Conservation (phyloP, 1,140 invertebrate species). For the Drosophila melanica region DNA sequence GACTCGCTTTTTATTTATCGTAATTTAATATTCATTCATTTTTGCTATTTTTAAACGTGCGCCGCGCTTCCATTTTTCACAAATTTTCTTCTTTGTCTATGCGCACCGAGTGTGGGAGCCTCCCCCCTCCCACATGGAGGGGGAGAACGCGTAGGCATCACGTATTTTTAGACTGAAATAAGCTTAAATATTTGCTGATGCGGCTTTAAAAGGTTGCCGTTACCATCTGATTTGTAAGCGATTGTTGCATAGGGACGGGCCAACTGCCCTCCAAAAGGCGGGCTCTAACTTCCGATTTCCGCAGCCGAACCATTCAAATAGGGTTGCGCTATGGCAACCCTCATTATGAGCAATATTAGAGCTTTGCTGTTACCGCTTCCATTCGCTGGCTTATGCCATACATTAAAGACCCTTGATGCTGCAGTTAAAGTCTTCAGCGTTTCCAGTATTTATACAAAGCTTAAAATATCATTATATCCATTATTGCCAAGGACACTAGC, state of each 20-base stretch:
- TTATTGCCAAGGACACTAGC: too few species aligned
- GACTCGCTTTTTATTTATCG: conserved; percentile 51
- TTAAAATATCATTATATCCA: too few species aligned
- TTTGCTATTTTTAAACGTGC: conserved; percentile 67
- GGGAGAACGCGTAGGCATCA: not conserved
- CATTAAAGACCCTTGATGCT: not conserved
- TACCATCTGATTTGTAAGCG: not conserved
- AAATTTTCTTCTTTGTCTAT: not conserved
- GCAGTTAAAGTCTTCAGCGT: not conserved
- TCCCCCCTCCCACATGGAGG: too few species aligned
- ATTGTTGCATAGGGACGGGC: not conserved
- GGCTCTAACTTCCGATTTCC: not conserved
- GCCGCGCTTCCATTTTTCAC: not conserved
- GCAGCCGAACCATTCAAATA: not conserved
- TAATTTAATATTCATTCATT: conserved; percentile 78
- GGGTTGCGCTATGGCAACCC: conserved; percentile 11
- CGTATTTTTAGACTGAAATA: conserved; percentile 39
- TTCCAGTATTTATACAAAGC: too few species aligned
- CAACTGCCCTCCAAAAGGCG: not conserved
- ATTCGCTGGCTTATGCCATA: not conserved
- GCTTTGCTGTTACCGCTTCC: not conserved
- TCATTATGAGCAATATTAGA: conserved; percentile 18
- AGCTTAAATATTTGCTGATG: conserved; percentile 45
- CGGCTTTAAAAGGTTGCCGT: conserved; percentile 32
- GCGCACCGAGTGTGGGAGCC: not conserved